Evolutionary conservation across 2,113 vertebrate species (phyloP), one percentile per base, ranked within the genome.

Genomic region (Cyprinus carpio): DNA sequence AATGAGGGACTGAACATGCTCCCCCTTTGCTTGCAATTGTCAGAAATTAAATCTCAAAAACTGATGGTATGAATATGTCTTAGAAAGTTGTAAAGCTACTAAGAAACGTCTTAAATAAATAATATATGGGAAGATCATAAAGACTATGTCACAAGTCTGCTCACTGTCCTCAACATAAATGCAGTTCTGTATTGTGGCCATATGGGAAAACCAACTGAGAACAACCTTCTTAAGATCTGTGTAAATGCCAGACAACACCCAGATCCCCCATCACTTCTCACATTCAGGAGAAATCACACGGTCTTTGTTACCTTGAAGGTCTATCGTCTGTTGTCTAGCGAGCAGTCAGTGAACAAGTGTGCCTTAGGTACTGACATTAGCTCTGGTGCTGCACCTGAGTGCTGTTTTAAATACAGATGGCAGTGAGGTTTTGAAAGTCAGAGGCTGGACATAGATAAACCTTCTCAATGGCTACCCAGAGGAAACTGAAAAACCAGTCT

Each of bases 321-420:
- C 58, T 29, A 29, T 25, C 8, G 25, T 7, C 37, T 29, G 43
- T 46, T 46, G 43, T 65, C 40, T 65, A 15, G 79, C 15, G 27
- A 51, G 79, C 40, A 29, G 34, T 81, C 37, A 65, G 37, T 46
- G 78, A 81, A 27, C 43, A 81, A 81, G 62, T 4, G 16, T 69
- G 62, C 43, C 43, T 69, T 49, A 46, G 37, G 40, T 65, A 67
- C 9, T 67, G 13, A 65, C 78, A 20, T 67, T 40, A 18, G 37
- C 56, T 43, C 49, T 51, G 46, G 31, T 29, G 27, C 62, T 6
- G 16, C 16, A 81, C 27, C 40, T 81, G 40, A 65, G 34, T 43
- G 40, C 25, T 6, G 78, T 81, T 81, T 81, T 81, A 81, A 43
- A 79, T 81, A 65, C n/a, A 81, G n/a, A 69, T 67, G 43, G 16